A percentile compares a stretch with the other conserved stretches of the same genome.
These are phyloP conservation scores for Otocyon megalotis DNA, from an alignment of 2,113 vertebrate species.

Conservation along the genomic window DNA sequence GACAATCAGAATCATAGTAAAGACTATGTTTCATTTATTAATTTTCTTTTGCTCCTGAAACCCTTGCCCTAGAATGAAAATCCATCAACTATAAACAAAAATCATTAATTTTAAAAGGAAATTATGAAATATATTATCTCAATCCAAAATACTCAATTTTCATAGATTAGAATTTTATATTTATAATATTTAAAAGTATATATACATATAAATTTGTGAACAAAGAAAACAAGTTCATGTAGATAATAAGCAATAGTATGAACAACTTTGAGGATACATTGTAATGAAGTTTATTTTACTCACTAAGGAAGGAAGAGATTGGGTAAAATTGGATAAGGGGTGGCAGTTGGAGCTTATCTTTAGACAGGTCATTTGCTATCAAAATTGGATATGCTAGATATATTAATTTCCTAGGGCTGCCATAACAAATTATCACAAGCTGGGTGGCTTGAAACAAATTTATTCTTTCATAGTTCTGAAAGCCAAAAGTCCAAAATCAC, in stretches of 20 bases:
- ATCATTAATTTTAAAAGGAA: constrained; percentile 28
- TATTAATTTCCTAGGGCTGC: background rate
- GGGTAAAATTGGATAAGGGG: background rate
- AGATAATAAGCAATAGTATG: background rate
- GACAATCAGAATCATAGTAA: background rate
- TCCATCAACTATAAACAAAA: background rate
- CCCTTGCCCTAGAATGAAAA: background rate
- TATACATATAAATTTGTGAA: background rate
- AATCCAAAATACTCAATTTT: background rate
- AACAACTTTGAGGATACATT: background rate
- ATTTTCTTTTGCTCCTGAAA: background rate
- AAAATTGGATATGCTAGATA: background rate
- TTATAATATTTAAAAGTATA: background rate
- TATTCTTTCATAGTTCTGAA: background rate
- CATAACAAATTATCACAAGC: background rate
- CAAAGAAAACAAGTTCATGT: background rate
- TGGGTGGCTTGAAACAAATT: background rate
- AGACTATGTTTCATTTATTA: background rate
- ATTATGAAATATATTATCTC: background rate
- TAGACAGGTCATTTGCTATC: background rate
- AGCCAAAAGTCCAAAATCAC: background rate
- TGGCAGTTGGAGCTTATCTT: background rate
- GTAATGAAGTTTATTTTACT: background rate
- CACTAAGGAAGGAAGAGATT: background rate
- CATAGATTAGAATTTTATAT: background rate